Evolutionary conservation across 2,797 vertebrate species (phyloP), one percentile per base, ranked within the genome.

Genomic region (Pangasius djambal): DNA sequence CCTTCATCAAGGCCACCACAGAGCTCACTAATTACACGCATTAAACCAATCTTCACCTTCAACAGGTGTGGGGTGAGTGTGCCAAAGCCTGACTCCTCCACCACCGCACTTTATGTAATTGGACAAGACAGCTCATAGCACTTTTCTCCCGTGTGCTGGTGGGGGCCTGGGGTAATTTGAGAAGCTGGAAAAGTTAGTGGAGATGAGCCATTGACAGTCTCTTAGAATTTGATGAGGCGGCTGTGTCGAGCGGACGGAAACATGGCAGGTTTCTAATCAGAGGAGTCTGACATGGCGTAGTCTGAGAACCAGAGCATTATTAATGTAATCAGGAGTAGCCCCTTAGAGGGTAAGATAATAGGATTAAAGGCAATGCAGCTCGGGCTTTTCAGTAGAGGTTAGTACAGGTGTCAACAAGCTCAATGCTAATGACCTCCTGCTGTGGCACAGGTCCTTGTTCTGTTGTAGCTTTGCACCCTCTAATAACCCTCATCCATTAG

Each of bases 331-430:
- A 91, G 81, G 22, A 70, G 86, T 65, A 82, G 74, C n/a, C 77
- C 86, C 44, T 88, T 65, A 34, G 91, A 34, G 50, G 87, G 52
- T 88, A 72, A 78, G 55, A 74, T 90, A 88, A 91, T 81, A 67
- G 86, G 89, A 90, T 90, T 90, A 90, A 78, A 69, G 77, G 28
- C 86, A 86, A 74, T 82, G 77, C 28, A 48, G 83, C 90, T 78
- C 37, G 2, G 52, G 85, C 84, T 87, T 89, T 89, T 89, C 86
- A 81, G 84, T 86, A 88, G 88, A 86, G 83, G 48, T 88, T 89
- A 87, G 67, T 18, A 84, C 87, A 91, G 92, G 90, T 89, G 92
- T 91, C 85, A 87, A 88, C 87, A 77, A 77, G 89, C 88, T 88
- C 83, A 83, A 77, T 79, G 70, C 78, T 90, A 92, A 92, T 90